phyloP scores from a whole-genome alignment of 2,113 vertebrate species.

The Typhlomys cinereus region DNA sequence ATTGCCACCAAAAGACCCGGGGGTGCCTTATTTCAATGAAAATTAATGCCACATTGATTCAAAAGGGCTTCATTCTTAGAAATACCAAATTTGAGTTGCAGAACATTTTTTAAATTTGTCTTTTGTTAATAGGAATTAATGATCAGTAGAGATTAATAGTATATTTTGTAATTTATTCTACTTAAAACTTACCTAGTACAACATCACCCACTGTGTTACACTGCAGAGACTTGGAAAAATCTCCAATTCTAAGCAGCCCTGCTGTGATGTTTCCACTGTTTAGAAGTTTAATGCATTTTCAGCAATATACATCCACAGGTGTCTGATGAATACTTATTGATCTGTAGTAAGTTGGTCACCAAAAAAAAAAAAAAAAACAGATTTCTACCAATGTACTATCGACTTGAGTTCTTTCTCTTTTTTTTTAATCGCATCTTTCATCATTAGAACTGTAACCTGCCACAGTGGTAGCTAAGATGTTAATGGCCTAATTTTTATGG shows the following conservation, averaged over 20 bases:
- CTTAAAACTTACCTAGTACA: conserved; percentile 50
- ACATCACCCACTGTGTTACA: conserved; percentile 47
- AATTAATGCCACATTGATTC: conserved; percentile 13
- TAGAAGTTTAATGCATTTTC: conserved; percentile 63
- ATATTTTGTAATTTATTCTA: conserved; percentile 62
- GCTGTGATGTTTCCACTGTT: conserved; percentile 54
- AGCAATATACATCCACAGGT: conserved; percentile 49
- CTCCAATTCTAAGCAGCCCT: conserved; percentile 43
- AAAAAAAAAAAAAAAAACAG: conserved; percentile 21
- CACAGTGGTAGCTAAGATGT: conserved; percentile 62
- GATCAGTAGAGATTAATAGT: conserved; percentile 55
- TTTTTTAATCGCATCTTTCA: conserved; percentile 78
- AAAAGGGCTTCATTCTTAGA: neutral
- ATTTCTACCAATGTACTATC: conserved; percentile 38
- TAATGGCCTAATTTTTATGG: conserved; percentile 83
- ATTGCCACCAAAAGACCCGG: neutral
- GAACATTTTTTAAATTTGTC: conserved; percentile 50
- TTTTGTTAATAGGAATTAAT: conserved; percentile 59
- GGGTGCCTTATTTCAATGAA: neutral
- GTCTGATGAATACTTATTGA: conserved; percentile 71
- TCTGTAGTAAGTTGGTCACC: conserved; percentile 24
- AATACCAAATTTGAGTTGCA: conserved; percentile 23
- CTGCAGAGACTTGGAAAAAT: neutral
- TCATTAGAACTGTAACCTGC: conserved; percentile 74
- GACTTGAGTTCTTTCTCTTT: conserved; percentile 72